Base-by-base conservation (phyloP, 2,888 invertebrate species). In the Frankliniella intonsa region DNA sequence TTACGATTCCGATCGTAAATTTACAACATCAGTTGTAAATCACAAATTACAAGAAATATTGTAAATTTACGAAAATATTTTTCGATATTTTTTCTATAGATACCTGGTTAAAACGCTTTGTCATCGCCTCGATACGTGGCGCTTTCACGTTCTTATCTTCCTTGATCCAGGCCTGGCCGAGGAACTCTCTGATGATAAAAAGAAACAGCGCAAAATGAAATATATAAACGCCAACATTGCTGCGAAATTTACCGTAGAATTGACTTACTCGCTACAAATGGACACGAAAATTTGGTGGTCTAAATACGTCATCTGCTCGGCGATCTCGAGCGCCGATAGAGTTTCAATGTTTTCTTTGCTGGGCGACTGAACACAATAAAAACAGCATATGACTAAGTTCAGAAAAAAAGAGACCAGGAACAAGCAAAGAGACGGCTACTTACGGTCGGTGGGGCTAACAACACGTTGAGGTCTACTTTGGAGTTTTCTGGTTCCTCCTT, bases 101-200 rank as follows among this genome's bases (percentile, higher is more conserved):
- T 85, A 91, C 94, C 88, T 97, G 96, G 86, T 97, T 97, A 88
- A 97, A 97, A 85, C 96, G 90, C 84, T 93, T 92, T 0, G 96
- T 96, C 93, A 97, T 96, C 85, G 95, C 89, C 55, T 95, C 89
- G 83, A 95, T 95, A 85, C 95, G 93, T 0, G 95, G 94, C 0
- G 97, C 96, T 86, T 93, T 92, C 0, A 91, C 91, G 0, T 92
- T 92, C 88, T 96, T 97, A 86, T 96, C 95, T 0, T 92, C 91
- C 86, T 97, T 97, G 90, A 95, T 96, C 97, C 97, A 97, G 0
- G 95, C 95, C 87, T 95, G 95, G 0, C 94, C 94, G 84, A 95
- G 88, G 86, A 95, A 95, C 87, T 95, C 95, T 86, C 95, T 95
- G 88, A 86, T 84, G 55, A 81, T 50, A 79, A 76, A 27, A 49